A percentile compares a stretch with the other conserved stretches of the same genome.
phyloP scores from a whole-genome alignment of 2,888 invertebrate genomes.

The Mythimna loreyi region DNA sequence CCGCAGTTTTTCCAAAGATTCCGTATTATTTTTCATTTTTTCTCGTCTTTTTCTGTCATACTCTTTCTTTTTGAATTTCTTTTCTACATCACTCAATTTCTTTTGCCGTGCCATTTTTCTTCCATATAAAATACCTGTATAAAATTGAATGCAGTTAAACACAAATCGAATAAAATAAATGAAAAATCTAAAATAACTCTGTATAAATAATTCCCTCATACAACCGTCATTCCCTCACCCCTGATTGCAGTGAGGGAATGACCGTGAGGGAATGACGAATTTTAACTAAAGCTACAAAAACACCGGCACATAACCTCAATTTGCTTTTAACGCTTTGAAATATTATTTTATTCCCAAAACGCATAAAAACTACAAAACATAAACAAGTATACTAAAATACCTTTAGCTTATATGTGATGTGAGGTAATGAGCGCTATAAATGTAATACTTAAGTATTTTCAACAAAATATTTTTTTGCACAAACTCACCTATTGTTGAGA shows the following conservation, averaged over 20 bases:
- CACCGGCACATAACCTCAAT: conserved; percentile 2
- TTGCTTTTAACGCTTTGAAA: background rate
- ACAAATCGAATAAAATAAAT: background rate
- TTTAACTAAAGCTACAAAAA: background rate
- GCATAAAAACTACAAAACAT: background rate
- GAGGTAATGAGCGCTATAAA: background rate
- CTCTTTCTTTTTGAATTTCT: conserved; percentile 47
- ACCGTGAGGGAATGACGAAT: conserved; percentile 1
- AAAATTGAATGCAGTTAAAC: background rate
- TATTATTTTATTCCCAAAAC: background rate
- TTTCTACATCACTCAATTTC: conserved; percentile 8
- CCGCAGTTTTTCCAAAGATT: conserved; percentile 46
- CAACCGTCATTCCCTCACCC: background rate
- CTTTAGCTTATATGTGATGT: background rate
- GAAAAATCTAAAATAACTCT: background rate
- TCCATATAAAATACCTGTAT: background rate
- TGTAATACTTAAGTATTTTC: background rate
- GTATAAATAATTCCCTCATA: background rate
- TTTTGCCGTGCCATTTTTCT: background rate
- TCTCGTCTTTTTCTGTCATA: conserved; percentile 54
- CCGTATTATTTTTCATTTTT: conserved; percentile 52
- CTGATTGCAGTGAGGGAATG: conserved; percentile 1
- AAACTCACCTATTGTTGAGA: background rate
- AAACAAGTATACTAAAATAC: background rate
- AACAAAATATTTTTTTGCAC: background rate